phyloP scores from a whole-genome alignment of 2,888 invertebrate genomes.

The Drosophila sordidapex region DNA sequence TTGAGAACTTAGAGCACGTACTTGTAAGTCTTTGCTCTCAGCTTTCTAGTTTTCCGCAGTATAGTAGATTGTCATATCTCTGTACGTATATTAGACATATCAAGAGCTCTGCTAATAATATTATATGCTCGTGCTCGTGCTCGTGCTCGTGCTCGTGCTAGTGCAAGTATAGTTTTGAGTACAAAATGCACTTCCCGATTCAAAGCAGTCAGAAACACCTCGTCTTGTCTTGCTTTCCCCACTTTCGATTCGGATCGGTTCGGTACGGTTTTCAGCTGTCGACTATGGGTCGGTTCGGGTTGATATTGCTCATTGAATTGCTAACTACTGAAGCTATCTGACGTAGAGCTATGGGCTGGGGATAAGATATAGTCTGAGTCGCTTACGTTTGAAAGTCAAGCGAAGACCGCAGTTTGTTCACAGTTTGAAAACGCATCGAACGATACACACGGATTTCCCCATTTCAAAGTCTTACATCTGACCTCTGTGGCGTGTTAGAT shows the following conservation, averaged over 20 bases:
- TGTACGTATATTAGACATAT: background rate
- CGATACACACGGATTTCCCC: conserved; percentile 30
- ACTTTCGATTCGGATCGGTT: background rate
- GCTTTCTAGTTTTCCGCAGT: background rate
- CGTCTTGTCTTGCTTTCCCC: background rate
- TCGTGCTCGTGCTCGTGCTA: background rate
- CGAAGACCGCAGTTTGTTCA: conserved; percentile 55
- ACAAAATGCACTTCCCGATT: conserved; percentile 15
- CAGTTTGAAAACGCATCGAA: conserved; percentile 55
- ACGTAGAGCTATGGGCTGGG: conserved; percentile 20
- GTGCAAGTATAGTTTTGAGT: background rate
- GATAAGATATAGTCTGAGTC: conserved; percentile 39
- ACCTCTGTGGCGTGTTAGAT: conserved; percentile 12
- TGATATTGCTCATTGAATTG: conserved; percentile 11
- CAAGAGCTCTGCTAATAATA: background rate
- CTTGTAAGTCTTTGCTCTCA: background rate
- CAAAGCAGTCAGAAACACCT: conserved; percentile 2
- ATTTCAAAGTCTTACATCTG: conserved; percentile 7
- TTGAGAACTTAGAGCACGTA: conserved; percentile 5
- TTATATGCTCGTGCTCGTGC: background rate
- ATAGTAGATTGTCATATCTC: conserved; percentile 1
- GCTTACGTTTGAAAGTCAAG: conserved; percentile 69
- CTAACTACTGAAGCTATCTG: conserved; percentile 31
- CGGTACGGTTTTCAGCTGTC: conserved; percentile 19
- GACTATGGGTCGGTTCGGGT: background rate